phyloP scores from a whole-genome alignment of 2,797 vertebrate species.

The Myotis findleyi region DNA sequence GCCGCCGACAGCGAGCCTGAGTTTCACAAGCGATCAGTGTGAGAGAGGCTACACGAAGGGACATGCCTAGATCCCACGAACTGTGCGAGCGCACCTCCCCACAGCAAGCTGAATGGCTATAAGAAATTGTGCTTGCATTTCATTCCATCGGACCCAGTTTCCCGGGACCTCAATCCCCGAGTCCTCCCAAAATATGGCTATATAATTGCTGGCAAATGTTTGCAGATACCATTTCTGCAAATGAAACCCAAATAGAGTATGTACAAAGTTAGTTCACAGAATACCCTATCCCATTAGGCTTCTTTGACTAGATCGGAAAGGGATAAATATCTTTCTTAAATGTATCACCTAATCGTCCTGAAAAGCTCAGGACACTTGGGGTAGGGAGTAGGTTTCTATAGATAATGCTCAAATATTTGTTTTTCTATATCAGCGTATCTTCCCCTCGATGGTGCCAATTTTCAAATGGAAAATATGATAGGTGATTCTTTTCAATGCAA shows the following conservation, averaged over 20 bases:
- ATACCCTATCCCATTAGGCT: conserved; percentile 54
- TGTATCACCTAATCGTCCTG: conserved; percentile 54
- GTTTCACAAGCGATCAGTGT: conserved; percentile 32
- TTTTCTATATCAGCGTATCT: conserved; percentile 51
- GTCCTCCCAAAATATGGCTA: conserved; percentile 83
- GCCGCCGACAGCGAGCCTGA: background rate
- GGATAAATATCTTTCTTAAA: conserved; percentile 59
- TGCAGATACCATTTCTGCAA: conserved; percentile 66
- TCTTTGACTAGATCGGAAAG: conserved; percentile 63
- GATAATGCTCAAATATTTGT: conserved; percentile 44
- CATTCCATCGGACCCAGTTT: conserved; percentile 64
- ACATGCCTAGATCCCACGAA: background rate
- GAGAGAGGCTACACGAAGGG: conserved; percentile 54
- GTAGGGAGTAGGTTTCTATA: background rate
- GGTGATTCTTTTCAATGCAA: conserved; percentile 45
- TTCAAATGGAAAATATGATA: conserved; percentile 43
- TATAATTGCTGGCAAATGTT: conserved; percentile 82
- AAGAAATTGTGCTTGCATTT: conserved; percentile 79
- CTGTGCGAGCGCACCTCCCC: conserved; percentile 50
- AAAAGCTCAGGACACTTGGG: conserved; percentile 61
- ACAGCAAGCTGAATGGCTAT: conserved; percentile 79
- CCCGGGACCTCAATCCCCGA: conserved; percentile 73
- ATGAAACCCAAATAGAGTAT: conserved; percentile 75
- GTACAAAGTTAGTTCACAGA: conserved; percentile 84
- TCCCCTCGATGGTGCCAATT: conserved; percentile 48